Base-by-base conservation (phyloP, 2,113 vertebrate species). In the Albula glossodonta region DNA sequence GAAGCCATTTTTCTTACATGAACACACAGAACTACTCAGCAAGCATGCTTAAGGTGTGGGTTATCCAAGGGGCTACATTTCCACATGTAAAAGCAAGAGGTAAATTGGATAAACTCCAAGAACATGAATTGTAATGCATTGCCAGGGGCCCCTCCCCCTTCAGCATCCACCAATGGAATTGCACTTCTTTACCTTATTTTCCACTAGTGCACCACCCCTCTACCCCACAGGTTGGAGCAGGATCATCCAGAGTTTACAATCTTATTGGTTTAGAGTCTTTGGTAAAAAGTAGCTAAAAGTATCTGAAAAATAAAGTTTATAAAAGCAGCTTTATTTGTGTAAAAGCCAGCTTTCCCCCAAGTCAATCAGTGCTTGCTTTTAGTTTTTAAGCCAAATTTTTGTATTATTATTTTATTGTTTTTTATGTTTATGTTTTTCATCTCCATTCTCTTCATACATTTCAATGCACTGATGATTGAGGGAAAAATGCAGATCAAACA, bases 401-500 rank as follows among this genome's bases (percentile, higher is more conserved):
- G 52, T 22, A 25, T 25, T 50, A 51, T 66, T 2, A 53, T 31
- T 9, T 3, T 22, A 48, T 84, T 80, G 31, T 41, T 25, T 22
- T 83, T 88, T 87, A 82, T 51, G 2, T 70, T 86, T 63, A 51
- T 63, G 48, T 82, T 41, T 41, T 41, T 86, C 86, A 57, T 31
- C 11, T 83, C 87, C 78, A 85, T 22, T 70, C 70, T 83, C 22
- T 60, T 6, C 78, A 51, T 82, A 78, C 78, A 80, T 89, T 83
- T 88, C 87, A 48, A 77, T 0, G 1, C 90, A 84, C 60, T 83
- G 83, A 70, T 87, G 86, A 25, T 89, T 86, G 81, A 89, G 87
- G 90, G 85, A 90, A 91, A 41, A 89, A 89, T 88, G 83, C 89
- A 84, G 84, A 87, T 86, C 89, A 90, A 2, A 90, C 90, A 89